Percentiles rank a stretch among this genome's conserved stretches.
phyloP scores from a whole-genome alignment of 2,113 vertebrate genomes.

The Lophura nycthemera region DNA sequence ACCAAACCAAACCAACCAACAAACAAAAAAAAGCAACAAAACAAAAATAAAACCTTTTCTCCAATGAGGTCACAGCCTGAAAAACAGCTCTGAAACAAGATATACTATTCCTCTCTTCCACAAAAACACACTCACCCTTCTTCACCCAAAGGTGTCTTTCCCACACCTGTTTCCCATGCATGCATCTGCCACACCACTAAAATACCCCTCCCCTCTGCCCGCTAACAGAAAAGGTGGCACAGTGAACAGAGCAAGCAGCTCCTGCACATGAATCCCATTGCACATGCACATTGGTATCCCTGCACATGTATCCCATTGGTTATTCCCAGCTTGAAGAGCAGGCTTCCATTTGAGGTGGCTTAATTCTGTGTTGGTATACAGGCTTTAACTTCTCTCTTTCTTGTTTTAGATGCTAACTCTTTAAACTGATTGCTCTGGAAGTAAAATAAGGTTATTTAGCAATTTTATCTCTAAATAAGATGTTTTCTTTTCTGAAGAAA shows the following conservation, averaged over 20 bases:
- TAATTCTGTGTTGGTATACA: neutral
- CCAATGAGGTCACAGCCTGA: rapidly evolving
- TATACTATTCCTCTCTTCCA: neutral
- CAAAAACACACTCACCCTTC: neutral
- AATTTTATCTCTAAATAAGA: neutral
- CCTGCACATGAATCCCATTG: rapidly evolving
- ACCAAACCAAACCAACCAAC: neutral
- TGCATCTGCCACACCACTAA: neutral
- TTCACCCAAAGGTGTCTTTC: neutral
- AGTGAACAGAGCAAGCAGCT: neutral
- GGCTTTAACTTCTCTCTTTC: neutral
- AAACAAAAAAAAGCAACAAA: neutral
- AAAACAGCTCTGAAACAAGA: neutral
- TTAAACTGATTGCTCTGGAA: neutral
- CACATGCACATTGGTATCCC: neutral
- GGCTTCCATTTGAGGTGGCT: neutral
- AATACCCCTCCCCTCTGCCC: neutral
- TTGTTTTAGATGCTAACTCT: neutral
- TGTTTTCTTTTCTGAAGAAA: neutral
- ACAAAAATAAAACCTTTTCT: neutral
- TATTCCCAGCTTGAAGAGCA: neutral
- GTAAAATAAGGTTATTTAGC: neutral
- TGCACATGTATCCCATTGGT: rapidly evolving
- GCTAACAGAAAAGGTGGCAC: neutral
- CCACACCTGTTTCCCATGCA: neutral